These are phyloP conservation scores for Scaptomyza reducta DNA, from an alignment of 2,888 invertebrate species.

Conservation along the genomic window DNA sequence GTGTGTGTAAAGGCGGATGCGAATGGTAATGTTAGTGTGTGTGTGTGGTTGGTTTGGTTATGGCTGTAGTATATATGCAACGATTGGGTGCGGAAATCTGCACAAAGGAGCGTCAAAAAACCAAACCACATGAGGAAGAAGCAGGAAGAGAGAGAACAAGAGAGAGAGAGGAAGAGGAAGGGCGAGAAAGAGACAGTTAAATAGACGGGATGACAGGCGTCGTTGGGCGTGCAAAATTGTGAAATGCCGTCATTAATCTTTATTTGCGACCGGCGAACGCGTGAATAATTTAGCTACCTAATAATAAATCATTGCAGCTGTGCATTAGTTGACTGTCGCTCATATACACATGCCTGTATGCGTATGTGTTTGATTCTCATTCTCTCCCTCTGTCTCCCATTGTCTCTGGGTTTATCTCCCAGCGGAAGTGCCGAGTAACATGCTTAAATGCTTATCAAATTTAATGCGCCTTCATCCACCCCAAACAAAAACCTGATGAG, in stretches of 20 bases:
- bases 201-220: conserved; percentile 71
- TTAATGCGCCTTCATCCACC: conserved; percentile 58
- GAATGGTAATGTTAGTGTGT: conserved; percentile 6
- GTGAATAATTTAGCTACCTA: conserved; percentile 80
- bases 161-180: no score
- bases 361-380: conserved; percentile 10
- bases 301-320: conserved; percentile 80
- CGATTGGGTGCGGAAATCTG: conserved; percentile 64
- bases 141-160: not conserved
- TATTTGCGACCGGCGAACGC: conserved; percentile 75
- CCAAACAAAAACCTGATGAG: conserved; percentile 52
- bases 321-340: conserved; percentile 75
- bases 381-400: conserved; percentile 11
- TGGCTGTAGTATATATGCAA: conserved; percentile 29
- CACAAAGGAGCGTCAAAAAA: conserved; percentile 66
- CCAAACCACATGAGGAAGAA: conserved; percentile 32
- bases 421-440: conserved; percentile 76
- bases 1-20: conserved; percentile 17
- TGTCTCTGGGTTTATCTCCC: conserved; percentile 36
- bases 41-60: conserved; percentile 26
- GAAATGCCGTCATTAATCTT: conserved; percentile 79
- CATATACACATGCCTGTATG: conserved; percentile 18
- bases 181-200: conserved; percentile 58
- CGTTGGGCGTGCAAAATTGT: conserved; percentile 70
- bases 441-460: conserved; percentile 79